A percentile compares a stretch with the other conserved stretches of the same genome.
These are phyloP conservation scores for Cataglyphis cursor DNA, from an alignment of 2,888 invertebrate species.

Conservation along the genomic window DNA sequence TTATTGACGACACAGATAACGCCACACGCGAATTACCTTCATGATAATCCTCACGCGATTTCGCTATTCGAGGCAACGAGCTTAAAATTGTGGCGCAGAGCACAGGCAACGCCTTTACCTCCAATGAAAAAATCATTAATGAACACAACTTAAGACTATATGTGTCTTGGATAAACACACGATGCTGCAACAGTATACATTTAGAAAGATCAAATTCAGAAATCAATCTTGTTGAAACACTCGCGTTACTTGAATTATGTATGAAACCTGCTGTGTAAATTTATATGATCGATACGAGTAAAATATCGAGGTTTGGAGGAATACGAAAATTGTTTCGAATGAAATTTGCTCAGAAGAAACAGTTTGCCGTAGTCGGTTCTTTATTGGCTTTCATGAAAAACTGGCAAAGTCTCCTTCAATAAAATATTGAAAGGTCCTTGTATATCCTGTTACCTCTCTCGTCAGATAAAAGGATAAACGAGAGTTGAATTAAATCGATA, in stretches of 20 bases:
- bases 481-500: background rate
- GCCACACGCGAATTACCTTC: constrained; percentile 26
- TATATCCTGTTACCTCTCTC: background rate
- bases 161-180: background rate
- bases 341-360: constrained; percentile 27
- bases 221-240: constrained; percentile 3
- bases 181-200: background rate
- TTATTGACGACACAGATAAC: constrained; percentile 43
- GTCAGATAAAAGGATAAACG: background rate
- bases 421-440: constrained; percentile 9
- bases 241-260: constrained; percentile 15
- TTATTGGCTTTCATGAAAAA: constrained; percentile 17
- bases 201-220: background rate
- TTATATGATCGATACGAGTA: constrained; percentile 32
- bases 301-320: background rate
- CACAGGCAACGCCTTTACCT: background rate
- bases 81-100: constrained; percentile 28
- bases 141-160: constrained; percentile 2
- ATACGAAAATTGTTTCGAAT: constrained; percentile 35
- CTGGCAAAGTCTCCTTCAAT: background rate
- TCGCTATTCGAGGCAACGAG: constrained; percentile 44
- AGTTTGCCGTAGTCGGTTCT: background rate
- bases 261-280: constrained; percentile 22
- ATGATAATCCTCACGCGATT: constrained; percentile 49
- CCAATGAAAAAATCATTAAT: constrained; percentile 46